These are phyloP conservation scores for Cavia porcellus DNA, from an alignment of 2,113 vertebrate genomes.

Conservation along the genomic window DNA sequence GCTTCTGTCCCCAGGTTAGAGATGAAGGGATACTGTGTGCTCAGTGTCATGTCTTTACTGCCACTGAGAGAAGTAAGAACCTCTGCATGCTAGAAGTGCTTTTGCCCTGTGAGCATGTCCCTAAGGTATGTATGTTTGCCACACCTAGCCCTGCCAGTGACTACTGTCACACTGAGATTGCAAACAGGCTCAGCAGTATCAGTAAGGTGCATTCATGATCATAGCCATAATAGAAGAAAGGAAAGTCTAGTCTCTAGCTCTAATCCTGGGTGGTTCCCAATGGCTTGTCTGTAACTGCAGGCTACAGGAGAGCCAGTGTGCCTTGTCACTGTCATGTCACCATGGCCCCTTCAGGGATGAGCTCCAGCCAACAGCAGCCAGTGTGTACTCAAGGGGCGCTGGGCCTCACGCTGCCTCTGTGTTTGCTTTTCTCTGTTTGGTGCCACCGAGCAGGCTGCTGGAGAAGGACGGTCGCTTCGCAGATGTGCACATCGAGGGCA, in stretches of 20 bases:
- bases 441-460: constrained; percentile 47
- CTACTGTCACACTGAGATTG: rapidly evolving
- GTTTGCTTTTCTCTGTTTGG: constrained; percentile 75
- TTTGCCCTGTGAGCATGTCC: background rate
- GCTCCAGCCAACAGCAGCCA: background rate
- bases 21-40: no score
- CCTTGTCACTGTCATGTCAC: background rate
- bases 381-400: constrained; percentile 1
- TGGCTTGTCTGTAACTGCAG: background rate
- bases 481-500: background rate
- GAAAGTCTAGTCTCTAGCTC: background rate
- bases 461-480: background rate
- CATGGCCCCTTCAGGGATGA: background rate
- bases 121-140: rapidly evolving
- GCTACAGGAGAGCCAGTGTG: background rate
- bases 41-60: background rate
- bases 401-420: constrained; percentile 37
- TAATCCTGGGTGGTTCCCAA: background rate
- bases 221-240: background rate
- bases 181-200: background rate
- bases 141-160: background rate
- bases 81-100: background rate
- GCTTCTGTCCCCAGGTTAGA: background rate
- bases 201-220: background rate
- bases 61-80: background rate